phyloP scores from a whole-genome alignment of 2,888 invertebrate genomes.

The Rhaphigaster nebulosa region DNA sequence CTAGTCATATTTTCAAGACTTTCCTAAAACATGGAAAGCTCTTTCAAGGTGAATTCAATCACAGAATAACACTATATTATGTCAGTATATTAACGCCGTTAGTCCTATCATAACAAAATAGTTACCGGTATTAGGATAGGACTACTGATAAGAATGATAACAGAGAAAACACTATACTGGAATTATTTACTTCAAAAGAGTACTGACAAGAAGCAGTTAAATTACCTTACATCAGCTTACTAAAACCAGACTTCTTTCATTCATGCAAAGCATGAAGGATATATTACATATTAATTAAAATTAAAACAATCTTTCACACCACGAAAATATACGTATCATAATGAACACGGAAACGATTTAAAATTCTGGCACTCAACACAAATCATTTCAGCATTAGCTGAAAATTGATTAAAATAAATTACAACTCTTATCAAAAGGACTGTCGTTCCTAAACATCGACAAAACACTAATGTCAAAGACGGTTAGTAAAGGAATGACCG shows the following conservation, averaged over 20 bases:
- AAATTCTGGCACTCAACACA: conserved; percentile 16
- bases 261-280: background rate
- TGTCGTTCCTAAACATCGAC: background rate
- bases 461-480: conserved; percentile 46
- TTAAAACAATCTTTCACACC: background rate
- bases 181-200: background rate
- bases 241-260: background rate
- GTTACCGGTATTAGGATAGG: background rate
- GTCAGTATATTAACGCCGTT: background rate
- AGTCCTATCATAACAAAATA: background rate
- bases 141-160: conserved; percentile 46
- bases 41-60: background rate
- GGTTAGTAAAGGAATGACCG: conserved; percentile 7
- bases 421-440: background rate
- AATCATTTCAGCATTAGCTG: background rate
- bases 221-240: conserved; percentile 39
- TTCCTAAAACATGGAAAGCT: conserved; percentile 32
- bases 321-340: background rate
- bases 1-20: conserved; percentile 47
- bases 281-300: conserved; percentile 16
- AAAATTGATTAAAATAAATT: background rate
- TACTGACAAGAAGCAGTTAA: background rate
- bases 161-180: background rate
- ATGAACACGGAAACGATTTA: background rate
- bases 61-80: background rate